These are phyloP conservation scores for Mnemiopsis leidyi DNA, from an alignment of 37 sponge, comb jelly and placozoan genomes.

Conservation along the genomic window DNA sequence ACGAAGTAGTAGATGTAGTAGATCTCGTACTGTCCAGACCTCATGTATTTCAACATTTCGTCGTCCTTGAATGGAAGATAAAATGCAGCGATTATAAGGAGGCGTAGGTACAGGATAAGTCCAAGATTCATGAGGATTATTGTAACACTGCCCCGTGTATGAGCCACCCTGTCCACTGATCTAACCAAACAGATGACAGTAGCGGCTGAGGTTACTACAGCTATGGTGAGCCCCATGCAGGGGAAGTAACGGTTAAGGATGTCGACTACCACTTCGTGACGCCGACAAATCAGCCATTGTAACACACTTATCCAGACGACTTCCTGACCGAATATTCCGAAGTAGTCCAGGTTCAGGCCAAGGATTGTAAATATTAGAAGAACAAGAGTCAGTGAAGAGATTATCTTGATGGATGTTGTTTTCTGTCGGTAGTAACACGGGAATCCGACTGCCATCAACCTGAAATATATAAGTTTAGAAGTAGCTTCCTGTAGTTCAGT, in stretches of 20 bases:
- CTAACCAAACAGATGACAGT: not conserved
- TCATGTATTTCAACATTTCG: not conserved
- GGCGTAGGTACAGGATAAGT: not conserved
- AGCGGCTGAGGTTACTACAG: not conserved
- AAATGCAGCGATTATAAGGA: not conserved
- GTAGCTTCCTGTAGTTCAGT: too few relatives aligned
- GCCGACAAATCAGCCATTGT: not conserved
- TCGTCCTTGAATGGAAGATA: not conserved
- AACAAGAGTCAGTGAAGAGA: not conserved
- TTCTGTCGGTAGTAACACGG: not conserved
- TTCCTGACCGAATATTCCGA: not conserved
- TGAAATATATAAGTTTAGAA: too few relatives aligned
- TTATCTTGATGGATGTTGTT: not conserved
- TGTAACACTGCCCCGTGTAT: not conserved
- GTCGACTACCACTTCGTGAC: not conserved
- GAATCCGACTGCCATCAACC: not conserved
- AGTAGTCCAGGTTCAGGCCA: not conserved
- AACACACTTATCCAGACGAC: not conserved
- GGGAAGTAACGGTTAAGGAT: not conserved
- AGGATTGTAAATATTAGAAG: not conserved
- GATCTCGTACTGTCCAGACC: not conserved
- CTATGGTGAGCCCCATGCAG: not conserved
- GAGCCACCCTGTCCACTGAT: not conserved
- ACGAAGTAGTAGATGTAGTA: not conserved
- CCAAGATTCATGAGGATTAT: not conserved